Evolutionary conservation across 2,113 vertebrate species (phyloP), one percentile per base, ranked within the genome.

Genomic region (Falcunculus frontatus): DNA sequence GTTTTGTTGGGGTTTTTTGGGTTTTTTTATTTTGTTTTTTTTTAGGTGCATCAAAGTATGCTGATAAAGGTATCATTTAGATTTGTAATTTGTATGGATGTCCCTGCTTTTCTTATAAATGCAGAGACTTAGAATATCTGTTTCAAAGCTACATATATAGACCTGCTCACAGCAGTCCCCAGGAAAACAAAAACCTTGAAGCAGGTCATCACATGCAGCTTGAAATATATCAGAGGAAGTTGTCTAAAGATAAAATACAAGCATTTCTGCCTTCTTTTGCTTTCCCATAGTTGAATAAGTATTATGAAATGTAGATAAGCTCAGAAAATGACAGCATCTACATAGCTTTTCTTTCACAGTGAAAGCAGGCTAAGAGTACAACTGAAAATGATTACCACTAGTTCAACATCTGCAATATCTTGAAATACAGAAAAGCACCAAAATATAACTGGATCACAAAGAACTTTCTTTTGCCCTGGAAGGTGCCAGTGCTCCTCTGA

Each of bases 1-100:
- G 26, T 3, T 49, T 26, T 16, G 3, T 32, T 50, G 11, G 10
- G 1, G 1, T 11, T 27, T 64, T 37, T 47, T 19, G 2, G 3
- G 4, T 75, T 62, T 60, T 12, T 14, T 69, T 68, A 4, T 17
- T 20, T 1, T 2, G 7, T 25, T 17, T 17, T 8, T 37, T 39
- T 20, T 26, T 32, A n/a, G 25, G 18, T 65, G 46, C 20, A 5
- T 79, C 62, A 82, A 26, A 78, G 14, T 60, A 89, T 77, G 13
- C 4, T 57, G 20, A n/a, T 59, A 59, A 59, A 75, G 5, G 6
- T 42, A n/a, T 62, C 6, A 22, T 53, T 84, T 42, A 56, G 44
- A 32, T 74, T 80, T 69, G 15, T 44, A 56, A 47, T 50, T 76
- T 64, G 4, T 53, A 47, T 73, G 27, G 16, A 39, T 2, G 2